phyloP scores from a whole-genome alignment of 2,888 invertebrate species.

The Drosophila phalerata region DNA sequence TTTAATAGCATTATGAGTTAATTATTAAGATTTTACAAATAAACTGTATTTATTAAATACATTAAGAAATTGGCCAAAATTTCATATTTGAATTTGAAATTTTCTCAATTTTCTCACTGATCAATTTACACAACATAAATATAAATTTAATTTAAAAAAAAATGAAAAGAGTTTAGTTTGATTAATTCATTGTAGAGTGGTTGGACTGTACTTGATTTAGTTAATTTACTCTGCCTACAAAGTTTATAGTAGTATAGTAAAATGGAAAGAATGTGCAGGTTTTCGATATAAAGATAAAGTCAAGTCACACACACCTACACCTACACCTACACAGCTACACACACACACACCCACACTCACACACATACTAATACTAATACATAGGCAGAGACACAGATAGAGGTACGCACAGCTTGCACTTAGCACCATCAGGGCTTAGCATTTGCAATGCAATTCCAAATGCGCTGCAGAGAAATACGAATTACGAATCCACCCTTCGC shows the following conservation, averaged over 20 bases:
- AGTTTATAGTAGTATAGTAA: not conserved
- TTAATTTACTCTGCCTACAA: not conserved
- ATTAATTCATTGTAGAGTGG: not conserved
- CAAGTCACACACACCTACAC: slow-evolving; percentile 5
- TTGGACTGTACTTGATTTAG: not conserved
- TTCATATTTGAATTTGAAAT: no score
- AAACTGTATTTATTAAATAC: no score
- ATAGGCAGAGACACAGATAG: not conserved
- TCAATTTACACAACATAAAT: no score
- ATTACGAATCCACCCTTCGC: slow-evolving; percentile 36
- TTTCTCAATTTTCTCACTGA: no score
- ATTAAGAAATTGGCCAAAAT: no score
- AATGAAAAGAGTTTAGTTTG: no score
- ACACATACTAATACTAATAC: not conserved
- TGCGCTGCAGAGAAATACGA: slow-evolving; percentile 53
- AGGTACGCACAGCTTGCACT: slow-evolving; percentile 30
- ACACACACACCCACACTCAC: slow-evolving; percentile 3
- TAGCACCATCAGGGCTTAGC: slow-evolving; percentile 45
- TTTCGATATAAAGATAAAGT: slow-evolving; percentile 27
- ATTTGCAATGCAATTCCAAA: slow-evolving; percentile 50
- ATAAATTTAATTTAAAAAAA: no score
- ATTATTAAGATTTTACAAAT: no score
- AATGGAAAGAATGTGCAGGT: slow-evolving; percentile 28
- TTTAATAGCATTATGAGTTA: no score
- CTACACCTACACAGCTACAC: not conserved